Base-by-base conservation (phyloP, 1,140 invertebrate species). In the Phthorimaea operculella region DNA sequence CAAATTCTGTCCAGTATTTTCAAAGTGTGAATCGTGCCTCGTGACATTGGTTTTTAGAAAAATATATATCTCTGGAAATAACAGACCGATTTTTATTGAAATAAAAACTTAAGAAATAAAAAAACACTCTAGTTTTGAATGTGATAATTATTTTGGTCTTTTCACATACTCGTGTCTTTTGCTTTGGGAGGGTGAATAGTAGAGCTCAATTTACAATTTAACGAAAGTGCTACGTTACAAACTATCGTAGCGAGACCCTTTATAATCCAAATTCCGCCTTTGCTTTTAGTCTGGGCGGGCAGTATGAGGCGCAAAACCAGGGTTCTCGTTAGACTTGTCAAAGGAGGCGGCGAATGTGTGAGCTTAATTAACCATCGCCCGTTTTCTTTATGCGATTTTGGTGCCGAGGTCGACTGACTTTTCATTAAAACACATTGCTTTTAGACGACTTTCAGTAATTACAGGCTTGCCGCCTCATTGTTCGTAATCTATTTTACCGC, bases 351-450 rank as follows among this genome's bases (percentile, higher is more conserved):
- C 36, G 8, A 39, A 39, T 39, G 39, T 54, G 36, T 52, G 58
- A 18, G 47, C 51, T 54, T 69, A 61, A 68, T 70, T 64, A 71
- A 61, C 54, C 50, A 57, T 59, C 33, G 33, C 21, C 51, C 60
- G 56, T 58, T 65, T 60, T 55, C 39, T 53, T 57, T 57, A 54
- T 16, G 15, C 15, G 44, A 57, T 60, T 57, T 52, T 10, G 36
- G 36, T n/a, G 36, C 36, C 36, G 36, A 10, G 36, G 10, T 39
- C 36, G 36, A 39, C 10, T 39, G 36, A 39, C 36, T 39, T 39
- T 39, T 39, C 36, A 39, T 39, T 39, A 39, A 4, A 39, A 10
- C 10, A 39, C 36, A 12, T 39, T 4, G n/a, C 36, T 39, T 39
- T n/a, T 12, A 39, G 10, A 39, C 10, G 36, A 39, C n/a, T 39